Percentiles rank a stretch among this genome's conserved stretches.
phyloP scores from a whole-genome alignment of 2,113 vertebrate species.

The Halichoerus grypus region DNA sequence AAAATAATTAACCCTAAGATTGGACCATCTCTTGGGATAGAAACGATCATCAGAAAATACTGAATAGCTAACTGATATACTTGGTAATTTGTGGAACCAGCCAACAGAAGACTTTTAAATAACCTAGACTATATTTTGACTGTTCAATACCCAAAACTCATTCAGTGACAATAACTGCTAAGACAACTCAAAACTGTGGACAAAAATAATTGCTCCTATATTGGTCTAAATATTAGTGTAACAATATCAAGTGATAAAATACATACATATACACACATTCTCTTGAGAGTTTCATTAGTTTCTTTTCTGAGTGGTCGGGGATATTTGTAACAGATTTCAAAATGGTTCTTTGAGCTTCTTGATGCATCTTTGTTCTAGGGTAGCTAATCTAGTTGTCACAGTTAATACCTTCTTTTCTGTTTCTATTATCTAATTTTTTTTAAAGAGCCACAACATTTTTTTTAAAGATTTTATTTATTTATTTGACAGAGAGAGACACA shows the following conservation, averaged over 20 bases:
- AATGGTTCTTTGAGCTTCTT: background rate
- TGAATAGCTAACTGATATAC: background rate
- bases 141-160: conserved; percentile 2
- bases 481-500: too few relatives aligned
- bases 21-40: background rate
- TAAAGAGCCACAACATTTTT: too few relatives aligned
- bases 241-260: background rate
- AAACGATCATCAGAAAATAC: background rate
- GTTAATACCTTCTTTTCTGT: background rate
- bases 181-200: background rate
- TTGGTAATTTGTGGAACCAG: background rate
- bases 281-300: conserved; percentile 19
- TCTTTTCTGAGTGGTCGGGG: background rate
- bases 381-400: background rate
- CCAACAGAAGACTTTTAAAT: conserved; percentile 14
- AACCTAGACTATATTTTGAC: background rate
- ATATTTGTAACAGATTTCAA: background rate
- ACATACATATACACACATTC: background rate
- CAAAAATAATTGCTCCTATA: background rate
- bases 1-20: background rate
- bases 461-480: too few relatives aligned
- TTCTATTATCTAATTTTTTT: background rate
- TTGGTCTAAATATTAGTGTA: background rate
- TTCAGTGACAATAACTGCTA: background rate
- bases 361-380: background rate